Conservation (phyloP, 2,113 vertebrate genomes). For the Triplophysa rosa region DNA sequence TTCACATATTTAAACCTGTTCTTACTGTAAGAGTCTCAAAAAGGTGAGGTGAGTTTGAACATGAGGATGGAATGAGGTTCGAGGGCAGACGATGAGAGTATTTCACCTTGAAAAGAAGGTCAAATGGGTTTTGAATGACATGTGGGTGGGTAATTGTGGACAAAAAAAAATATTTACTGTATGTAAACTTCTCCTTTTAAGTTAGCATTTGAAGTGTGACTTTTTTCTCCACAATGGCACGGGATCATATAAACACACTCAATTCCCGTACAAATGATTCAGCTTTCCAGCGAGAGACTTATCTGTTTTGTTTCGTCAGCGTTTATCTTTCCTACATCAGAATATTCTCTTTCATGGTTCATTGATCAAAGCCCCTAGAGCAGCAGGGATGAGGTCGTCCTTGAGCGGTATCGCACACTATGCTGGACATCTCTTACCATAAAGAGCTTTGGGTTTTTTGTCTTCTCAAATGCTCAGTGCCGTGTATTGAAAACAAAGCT, state of each 20-base stretch:
- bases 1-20: too few relatives aligned
- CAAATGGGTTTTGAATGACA: too few relatives aligned
- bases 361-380: constrained; percentile 58
- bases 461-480: neutral
- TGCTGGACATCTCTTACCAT: constrained; percentile 10
- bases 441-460: constrained; percentile 11
- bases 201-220: too few relatives aligned
- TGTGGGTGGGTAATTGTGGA: too few relatives aligned
- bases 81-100: too few relatives aligned
- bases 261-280: neutral
- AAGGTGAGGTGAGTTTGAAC: too few relatives aligned
- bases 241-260: neutral
- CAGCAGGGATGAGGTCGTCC: constrained; percentile 22
- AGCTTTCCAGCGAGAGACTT: neutral
- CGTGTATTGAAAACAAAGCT: constrained; percentile 13
- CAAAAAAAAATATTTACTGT: too few relatives aligned
- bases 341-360: constrained; percentile 59
- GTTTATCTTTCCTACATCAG: constrained; percentile 45
- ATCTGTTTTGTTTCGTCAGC: neutral
- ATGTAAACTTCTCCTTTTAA: too few relatives aligned
- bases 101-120: too few relatives aligned
- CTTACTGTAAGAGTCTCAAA: too few relatives aligned
- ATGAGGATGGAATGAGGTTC: too few relatives aligned
- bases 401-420: neutral
- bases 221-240: too few relatives aligned